Percentiles rank a stretch among this genome's conserved stretches.
phyloP scores from a whole-genome alignment of 2,797 vertebrate genomes.

The Gouania willdenowi region DNA sequence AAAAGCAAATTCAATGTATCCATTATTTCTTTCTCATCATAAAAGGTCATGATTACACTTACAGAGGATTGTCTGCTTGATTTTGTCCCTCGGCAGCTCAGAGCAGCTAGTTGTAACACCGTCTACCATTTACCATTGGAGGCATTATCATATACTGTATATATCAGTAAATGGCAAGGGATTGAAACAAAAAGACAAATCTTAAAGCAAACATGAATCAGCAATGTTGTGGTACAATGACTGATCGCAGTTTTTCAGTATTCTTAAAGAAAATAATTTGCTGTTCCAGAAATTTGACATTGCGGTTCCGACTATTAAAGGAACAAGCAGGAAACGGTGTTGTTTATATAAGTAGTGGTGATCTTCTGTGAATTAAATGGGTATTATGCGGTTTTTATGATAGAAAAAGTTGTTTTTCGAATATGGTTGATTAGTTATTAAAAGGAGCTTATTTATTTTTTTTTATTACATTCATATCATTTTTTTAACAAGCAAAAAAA shows the following conservation, averaged over 20 bases:
- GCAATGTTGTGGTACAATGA: slow-evolving; percentile 11
- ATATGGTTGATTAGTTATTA: too few species aligned
- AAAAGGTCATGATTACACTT: slow-evolving; percentile 29
- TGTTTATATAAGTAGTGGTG: not conserved
- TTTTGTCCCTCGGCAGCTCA: slow-evolving; percentile 20
- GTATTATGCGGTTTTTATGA: too few species aligned
- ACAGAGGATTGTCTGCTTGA: slow-evolving; percentile 26
- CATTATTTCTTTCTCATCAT: slow-evolving; percentile 24
- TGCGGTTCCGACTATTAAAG: not conserved
- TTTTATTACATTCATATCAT: too few species aligned
- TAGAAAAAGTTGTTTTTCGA: too few species aligned
- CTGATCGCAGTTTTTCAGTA: slow-evolving; percentile 1
- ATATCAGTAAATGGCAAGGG: slow-evolving; percentile 20
- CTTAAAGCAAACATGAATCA: slow-evolving; percentile 4
- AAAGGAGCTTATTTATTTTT: too few species aligned
- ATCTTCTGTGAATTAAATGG: not conserved
- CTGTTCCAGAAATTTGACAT: not conserved
- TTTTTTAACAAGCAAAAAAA: too few species aligned
- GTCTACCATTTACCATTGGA: slow-evolving; percentile 25
- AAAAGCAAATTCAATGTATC: slow-evolving; percentile 17
- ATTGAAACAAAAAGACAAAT: slow-evolving; percentile 28
- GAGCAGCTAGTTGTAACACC: slow-evolving; percentile 27
- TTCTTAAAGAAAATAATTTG: slow-evolving; percentile 1
- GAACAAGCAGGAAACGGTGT: not conserved
- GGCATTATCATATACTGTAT: slow-evolving; percentile 23